Percentiles rank a stretch among this genome's conserved stretches.
phyloP scores from a whole-genome alignment of 2,888 invertebrate species.

The Crocallis elinguaria region DNA sequence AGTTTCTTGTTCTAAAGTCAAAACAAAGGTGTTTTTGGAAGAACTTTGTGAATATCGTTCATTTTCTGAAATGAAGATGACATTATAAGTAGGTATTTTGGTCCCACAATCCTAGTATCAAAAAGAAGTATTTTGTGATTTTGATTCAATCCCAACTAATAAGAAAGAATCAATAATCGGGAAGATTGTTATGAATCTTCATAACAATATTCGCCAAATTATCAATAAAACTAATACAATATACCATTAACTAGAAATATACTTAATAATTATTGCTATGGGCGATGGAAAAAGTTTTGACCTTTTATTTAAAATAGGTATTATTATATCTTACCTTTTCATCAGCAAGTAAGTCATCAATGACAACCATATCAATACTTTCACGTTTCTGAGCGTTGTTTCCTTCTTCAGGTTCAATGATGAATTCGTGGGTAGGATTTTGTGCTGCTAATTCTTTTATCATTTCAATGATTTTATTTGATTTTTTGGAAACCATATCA shows the following conservation, averaged over 20 bases:
- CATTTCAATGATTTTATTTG: conserved; percentile 32
- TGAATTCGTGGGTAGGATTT: conserved; percentile 29
- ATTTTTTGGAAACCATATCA: conserved; percentile 40
- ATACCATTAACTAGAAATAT: no score
- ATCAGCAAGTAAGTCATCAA: conserved; percentile 49
- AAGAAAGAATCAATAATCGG: no score
- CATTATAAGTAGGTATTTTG: not conserved
- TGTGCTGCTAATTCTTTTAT: conserved; percentile 40
- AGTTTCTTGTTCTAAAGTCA: conserved; percentile 50
- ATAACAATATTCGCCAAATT: no score
- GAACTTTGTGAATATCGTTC: conserved; percentile 37
- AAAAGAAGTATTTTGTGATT: no score
- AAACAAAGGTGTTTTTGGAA: conserved; percentile 50
- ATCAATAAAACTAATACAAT: no score
- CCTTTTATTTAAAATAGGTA: not conserved
- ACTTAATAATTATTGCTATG: no score
- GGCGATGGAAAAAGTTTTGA: no score
- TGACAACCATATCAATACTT: conserved; percentile 48
- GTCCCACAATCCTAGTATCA: no score
- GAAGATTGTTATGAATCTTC: no score
- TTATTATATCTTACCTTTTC: conserved; percentile 46
- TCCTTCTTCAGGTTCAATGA: conserved; percentile 30
- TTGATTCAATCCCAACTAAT: no score
- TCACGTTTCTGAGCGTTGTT: conserved; percentile 19
- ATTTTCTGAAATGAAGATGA: conserved; percentile 52